Conservation (phyloP, 2,113 vertebrate genomes). For the Chlamydotis undulata region DNA sequence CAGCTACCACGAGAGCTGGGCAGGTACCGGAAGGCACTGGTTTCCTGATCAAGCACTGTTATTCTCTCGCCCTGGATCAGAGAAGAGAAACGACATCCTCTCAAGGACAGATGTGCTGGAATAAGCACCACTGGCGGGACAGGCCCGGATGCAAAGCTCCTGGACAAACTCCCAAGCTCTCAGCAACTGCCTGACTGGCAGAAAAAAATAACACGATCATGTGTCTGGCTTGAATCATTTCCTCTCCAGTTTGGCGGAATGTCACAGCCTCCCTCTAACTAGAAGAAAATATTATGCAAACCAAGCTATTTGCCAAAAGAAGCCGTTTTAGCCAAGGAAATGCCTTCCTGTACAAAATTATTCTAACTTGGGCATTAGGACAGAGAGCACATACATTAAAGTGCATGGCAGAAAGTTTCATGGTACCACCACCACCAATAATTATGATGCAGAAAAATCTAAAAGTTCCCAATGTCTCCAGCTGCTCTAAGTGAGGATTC, state of each 20-base stretch:
- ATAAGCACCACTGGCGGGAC: not conserved
- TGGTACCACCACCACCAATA: not conserved
- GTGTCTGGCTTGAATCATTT: not conserved
- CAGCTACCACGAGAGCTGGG: not conserved
- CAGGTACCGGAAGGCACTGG: not conserved
- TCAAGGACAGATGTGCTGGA: not conserved
- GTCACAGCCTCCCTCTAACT: not conserved
- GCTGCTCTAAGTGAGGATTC: not conserved
- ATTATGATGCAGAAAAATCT: not conserved
- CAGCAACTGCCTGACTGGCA: not conserved
- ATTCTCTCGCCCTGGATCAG: rapidly evolving
- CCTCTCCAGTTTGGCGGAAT: not conserved
- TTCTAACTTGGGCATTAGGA: not conserved
- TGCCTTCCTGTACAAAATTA: not conserved
- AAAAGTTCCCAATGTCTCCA: not conserved
- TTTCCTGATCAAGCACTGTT: not conserved
- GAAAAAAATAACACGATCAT: not conserved
- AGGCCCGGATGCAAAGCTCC: not conserved
- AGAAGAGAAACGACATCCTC: not conserved
- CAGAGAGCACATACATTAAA: not conserved
- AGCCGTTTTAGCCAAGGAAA: not conserved
- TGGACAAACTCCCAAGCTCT: not conserved
- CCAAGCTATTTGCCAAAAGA: not conserved
- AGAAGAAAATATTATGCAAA: not conserved
- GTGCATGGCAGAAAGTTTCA: not conserved